Percentiles rank a stretch among this genome's conserved stretches.
Evolutionary conservation across 2,888 invertebrate genomes (phyloP).

Genomic region (Chrysina gloriosa): DNA sequence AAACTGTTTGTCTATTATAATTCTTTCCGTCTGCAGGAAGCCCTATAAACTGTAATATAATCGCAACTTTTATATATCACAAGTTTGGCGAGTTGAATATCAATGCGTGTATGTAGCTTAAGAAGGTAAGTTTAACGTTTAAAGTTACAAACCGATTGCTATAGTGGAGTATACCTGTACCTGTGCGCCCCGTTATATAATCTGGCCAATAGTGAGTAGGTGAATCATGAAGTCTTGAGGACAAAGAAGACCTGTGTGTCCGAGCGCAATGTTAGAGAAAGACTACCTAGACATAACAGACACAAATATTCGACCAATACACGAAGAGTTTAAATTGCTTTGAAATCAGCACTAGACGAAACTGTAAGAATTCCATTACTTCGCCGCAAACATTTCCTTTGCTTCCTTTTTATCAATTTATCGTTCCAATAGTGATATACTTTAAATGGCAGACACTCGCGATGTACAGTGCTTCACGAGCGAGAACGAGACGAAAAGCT

Average conservation of each 20-base stretch:
- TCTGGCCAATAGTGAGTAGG: constrained; percentile 44
- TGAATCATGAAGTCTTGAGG: constrained; percentile 31
- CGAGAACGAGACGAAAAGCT: constrained; percentile 26
- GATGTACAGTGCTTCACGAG: constrained; percentile 13
- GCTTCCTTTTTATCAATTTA: constrained; percentile 18
- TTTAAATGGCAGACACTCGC: constrained; percentile 15
- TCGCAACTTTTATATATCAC: not conserved
- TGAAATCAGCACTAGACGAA: constrained; percentile 19
- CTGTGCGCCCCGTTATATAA: constrained; percentile 50
- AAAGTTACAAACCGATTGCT: constrained; percentile 39
- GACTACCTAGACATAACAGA: constrained; percentile 23
- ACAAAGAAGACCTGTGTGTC: constrained; percentile 28
- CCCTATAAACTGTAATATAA: not conserved
- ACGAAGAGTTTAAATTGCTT: constrained; percentile 32
- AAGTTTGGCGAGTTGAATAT: constrained; percentile 4
- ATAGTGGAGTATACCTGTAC: constrained; percentile 49
- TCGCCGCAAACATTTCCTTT: constrained; percentile 25
- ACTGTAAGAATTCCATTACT: constrained; percentile 27
- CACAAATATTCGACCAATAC: constrained; percentile 15
- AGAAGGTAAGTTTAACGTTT: not conserved
- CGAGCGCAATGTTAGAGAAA: constrained; percentile 31
- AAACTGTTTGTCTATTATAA: not conserved
- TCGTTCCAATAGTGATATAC: constrained; percentile 6
- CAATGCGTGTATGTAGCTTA: constrained; percentile 19
- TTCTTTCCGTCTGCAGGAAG: not conserved